Base-by-base conservation (phyloP, 1,140 invertebrate genomes). In the Megalopta genalis region DNA sequence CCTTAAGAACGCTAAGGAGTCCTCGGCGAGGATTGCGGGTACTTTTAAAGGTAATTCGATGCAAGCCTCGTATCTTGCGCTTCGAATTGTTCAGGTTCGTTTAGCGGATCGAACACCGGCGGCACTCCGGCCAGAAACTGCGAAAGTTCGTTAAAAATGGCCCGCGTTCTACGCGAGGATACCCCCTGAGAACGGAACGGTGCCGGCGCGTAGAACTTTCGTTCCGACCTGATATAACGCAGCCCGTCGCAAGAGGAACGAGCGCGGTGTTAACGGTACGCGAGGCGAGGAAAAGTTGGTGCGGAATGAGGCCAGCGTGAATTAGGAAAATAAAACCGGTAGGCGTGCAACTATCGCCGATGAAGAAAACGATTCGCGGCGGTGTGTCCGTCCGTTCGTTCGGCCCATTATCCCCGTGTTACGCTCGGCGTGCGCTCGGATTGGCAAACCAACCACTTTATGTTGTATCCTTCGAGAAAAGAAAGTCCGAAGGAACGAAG, bases 261-360 rank as follows among this genome's bases (percentile, higher is more conserved):
- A 39, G 54, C 54, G n/a, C 76, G 49, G 60, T n/a, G 76, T 78
- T 78, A 78, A 78, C 76, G 69, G 69, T 71, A 78, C 68, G 49
- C 49, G 59, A 39, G 27, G n/a, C 14, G 12, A 8, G 49, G 76
- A 78, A 72, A 78, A 64, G 76, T 72, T 23, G 23, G 59, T 18
- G 2, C 32, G 69, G 60, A 78, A 64, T 39, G 76, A 72, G 76
- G 76, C 32, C 63, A 78, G 72, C 76, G 68, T 32, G 60, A 78
- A 71, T 78, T 78, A 57, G 76, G 76, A 32, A 78, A 78, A 72
- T 72, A 78, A 78, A 72, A 72, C 49, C 39, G 46, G 46, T 52
- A 23, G 63, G 18, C 37, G 62, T 32, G n/a, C 42, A 39, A 49
- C 59, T 77, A 77, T 77, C 76, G 46, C 18, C 68, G 27, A 63